Conservation (phyloP, 2,113 vertebrate species). For the Bufo gargarizans region DNA sequence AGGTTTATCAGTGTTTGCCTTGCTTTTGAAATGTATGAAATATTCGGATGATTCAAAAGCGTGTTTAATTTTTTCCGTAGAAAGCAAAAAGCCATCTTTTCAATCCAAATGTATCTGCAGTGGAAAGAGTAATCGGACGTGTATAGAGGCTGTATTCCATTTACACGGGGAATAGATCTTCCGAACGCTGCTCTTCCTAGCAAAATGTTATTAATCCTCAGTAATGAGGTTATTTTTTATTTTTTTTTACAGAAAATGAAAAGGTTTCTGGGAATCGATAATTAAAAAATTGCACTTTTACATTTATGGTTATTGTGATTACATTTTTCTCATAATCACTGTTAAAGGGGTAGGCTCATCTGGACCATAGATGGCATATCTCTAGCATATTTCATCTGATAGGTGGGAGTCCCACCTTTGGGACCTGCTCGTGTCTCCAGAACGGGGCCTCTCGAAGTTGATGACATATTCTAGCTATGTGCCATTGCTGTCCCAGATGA, state of each 20-base stretch:
- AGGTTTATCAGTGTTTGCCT: not conserved
- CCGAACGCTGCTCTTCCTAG: not conserved
- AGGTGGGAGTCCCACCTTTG: too few relatives aligned
- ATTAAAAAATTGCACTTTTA: not conserved
- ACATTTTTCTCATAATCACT: not conserved
- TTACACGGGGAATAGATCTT: slow-evolving; percentile 24
- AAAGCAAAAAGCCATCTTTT: not conserved
- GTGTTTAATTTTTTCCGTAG: not conserved
- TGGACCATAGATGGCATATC: too few relatives aligned
- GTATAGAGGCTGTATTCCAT: not conserved
- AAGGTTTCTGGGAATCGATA: not conserved
- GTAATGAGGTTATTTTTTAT: slow-evolving; percentile 34
- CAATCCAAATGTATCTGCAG: not conserved
- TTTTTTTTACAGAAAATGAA: slow-evolving; percentile 20
- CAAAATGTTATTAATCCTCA: slow-evolving; percentile 32
- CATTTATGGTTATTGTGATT: not conserved
- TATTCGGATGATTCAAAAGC: slow-evolving; percentile 4
- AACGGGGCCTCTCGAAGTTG: too few relatives aligned
- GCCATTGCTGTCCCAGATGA: too few relatives aligned
- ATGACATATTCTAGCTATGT: too few relatives aligned
- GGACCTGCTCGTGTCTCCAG: too few relatives aligned
- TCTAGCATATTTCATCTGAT: too few relatives aligned
- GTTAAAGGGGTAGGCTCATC: too few relatives aligned
- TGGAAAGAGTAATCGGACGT: not conserved
- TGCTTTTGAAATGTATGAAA: slow-evolving; percentile 12